Percentiles rank a stretch among this genome's conserved stretches.
phyloP scores from a whole-genome alignment of 2,113 vertebrate species.

The Rana temporaria region DNA sequence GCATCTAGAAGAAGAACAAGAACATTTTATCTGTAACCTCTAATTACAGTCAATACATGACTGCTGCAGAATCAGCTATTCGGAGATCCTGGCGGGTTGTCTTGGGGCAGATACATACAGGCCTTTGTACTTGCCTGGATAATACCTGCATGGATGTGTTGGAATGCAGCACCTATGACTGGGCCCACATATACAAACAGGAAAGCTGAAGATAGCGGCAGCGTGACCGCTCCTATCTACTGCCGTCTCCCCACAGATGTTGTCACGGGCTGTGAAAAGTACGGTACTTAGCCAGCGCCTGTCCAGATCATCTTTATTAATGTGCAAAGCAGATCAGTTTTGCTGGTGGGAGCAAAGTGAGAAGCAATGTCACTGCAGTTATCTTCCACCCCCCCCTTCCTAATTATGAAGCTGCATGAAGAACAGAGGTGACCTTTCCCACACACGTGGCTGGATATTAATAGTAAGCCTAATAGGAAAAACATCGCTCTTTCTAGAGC shows the following conservation, averaged over 20 bases:
- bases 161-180: constrained; percentile 2
- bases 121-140: not conserved
- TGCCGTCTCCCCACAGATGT: not conserved
- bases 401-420: constrained; percentile 28
- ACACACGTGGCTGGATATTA: constrained; percentile 50
- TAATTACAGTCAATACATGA: no score
- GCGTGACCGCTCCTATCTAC: not conserved
- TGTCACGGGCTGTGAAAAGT: not conserved
- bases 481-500: constrained; percentile 25
- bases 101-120: not conserved
- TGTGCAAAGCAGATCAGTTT: not conserved
- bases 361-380: not conserved
- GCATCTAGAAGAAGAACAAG: no score
- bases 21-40: no score
- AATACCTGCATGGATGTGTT: not conserved
- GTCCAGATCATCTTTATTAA: constrained; percentile 7
- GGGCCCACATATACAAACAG: constrained; percentile 2
- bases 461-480: constrained; percentile 43
- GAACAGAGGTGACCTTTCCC: constrained; percentile 52
- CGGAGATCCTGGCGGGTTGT: not conserved
- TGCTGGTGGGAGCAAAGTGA: not conserved
- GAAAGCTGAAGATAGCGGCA: constrained; percentile 7
- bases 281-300: not conserved
- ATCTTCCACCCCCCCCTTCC: not conserved
- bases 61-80: no score